Evolutionary conservation across 2,888 invertebrate genomes (phyloP), one percentile per base, ranked within the genome.

Genomic region (Lathronympha strigana): DNA sequence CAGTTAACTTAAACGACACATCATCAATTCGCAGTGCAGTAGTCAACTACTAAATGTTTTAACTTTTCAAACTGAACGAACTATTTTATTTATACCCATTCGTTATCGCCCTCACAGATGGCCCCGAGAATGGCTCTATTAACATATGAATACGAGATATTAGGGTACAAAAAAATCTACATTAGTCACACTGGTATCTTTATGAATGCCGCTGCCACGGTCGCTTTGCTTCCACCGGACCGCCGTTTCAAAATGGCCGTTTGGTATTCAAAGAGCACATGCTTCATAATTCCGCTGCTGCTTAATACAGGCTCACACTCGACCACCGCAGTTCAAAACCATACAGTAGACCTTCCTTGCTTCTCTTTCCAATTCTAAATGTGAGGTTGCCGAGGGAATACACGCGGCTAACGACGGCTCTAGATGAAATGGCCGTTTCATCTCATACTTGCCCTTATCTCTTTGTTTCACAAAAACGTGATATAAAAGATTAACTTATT

Each of bases 401-500:
- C 69, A 67, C 72, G 70, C 68, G 69, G 71, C 71, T 73, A 73
- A 73, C 69, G 71, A 67, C 67, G 68, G 89, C 64, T 82, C 89
- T 74, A 69, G 72, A 71, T 78, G 73, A 54, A 67, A 68, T 84
- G 84, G 88, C 63, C 80, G 73, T 76, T 79, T 81, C 81, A 83
- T 84, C 84, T 84, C 79, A 81, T 86, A 84, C 86, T 85, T 84
- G 86, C 80, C 80, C 83, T 83, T 85, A 86, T 87, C 85, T 87
- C 87, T 90, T 90, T 90, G 91, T 91, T 90, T 90, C 85, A 88
- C 83, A 84, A 88, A 85, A 88, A 87, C 84, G 86, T 84, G 88
- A 90, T 90, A 87, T 89, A 90, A 90, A 90, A 91, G 90, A 90
- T 91, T 88, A 90, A 87, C 87, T 88, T 88, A 90, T 92, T 92